These are phyloP conservation scores for Ptilorrhoa leucosticta DNA, from an alignment of 2,113 vertebrate species.

Conservation along the genomic window DNA sequence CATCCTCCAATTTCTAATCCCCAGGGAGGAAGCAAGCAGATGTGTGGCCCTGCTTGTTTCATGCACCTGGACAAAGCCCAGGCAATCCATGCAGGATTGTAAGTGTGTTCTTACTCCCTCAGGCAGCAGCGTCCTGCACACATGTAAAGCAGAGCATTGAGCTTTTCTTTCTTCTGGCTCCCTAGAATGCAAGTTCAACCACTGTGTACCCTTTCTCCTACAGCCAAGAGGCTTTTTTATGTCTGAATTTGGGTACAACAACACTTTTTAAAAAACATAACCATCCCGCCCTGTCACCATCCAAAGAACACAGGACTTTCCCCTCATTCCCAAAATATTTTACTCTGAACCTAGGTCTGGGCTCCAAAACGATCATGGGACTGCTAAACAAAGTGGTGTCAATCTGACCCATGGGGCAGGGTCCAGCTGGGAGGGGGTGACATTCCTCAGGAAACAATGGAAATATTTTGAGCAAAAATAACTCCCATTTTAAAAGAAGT, in stretches of 20 bases:
- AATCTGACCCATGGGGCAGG: rapidly evolving
- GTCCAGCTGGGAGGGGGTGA: neutral
- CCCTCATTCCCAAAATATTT: neutral
- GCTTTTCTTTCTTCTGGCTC: neutral
- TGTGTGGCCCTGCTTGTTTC: conserved; percentile 43
- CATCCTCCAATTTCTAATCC: conserved; percentile 28
- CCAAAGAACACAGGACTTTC: neutral
- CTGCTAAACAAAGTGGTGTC: neutral
- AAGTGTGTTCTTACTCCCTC: conserved; percentile 11
- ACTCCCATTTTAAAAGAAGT: neutral
- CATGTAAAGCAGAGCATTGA: neutral
- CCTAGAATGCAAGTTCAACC: neutral
- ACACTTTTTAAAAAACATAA: neutral
- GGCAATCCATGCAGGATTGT: neutral
- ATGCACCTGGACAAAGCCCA: conserved; percentile 44
- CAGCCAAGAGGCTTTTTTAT: neutral
- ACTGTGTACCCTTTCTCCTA: neutral
- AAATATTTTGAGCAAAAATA: conserved; percentile 16
- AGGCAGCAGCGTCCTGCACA: neutral
- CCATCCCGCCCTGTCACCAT: neutral
- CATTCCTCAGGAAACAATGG: neutral
- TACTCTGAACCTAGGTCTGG: neutral
- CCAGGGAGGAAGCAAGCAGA: conserved; percentile 30
- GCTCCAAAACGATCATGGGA: neutral
- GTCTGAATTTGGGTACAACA: neutral